These are phyloP conservation scores for Actenoides hombroni DNA, from an alignment of 2,113 vertebrate species.

Conservation along the genomic window DNA sequence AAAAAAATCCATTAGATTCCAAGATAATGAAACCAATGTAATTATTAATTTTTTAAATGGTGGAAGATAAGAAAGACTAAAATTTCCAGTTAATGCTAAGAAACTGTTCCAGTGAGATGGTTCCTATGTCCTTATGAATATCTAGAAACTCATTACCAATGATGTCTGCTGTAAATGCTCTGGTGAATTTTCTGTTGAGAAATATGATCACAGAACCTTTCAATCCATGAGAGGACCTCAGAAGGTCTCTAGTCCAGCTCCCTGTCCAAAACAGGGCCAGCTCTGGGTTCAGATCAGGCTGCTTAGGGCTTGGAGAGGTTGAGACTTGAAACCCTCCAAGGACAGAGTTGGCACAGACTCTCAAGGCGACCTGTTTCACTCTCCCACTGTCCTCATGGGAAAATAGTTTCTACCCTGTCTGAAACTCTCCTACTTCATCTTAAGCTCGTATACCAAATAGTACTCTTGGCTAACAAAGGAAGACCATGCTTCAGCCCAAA, in stretches of 20 bases:
- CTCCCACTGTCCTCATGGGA: not conserved
- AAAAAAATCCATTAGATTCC: not conserved
- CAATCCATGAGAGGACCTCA: not conserved
- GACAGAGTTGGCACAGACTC: rapidly evolving
- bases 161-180: not conserved
- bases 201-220: not conserved
- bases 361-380: not conserved
- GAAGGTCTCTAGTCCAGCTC: not conserved
- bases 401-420: not conserved
- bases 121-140: not conserved
- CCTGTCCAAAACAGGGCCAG: not conserved
- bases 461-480: not conserved
- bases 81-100: not conserved
- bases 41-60: not conserved
- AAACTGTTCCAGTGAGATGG: not conserved
- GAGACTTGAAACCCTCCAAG: not conserved
- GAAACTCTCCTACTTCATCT: not conserved
- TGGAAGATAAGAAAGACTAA: not conserved
- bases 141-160: not conserved
- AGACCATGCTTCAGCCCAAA: not conserved
- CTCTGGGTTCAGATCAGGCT: not conserved
- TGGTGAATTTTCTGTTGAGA: not conserved
- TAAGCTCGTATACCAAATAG: not conserved
- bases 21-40: not conserved
- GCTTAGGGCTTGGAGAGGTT: not conserved